phyloP scores from a whole-genome alignment of 2,113 vertebrate genomes.

The Podiceps cristatus region DNA sequence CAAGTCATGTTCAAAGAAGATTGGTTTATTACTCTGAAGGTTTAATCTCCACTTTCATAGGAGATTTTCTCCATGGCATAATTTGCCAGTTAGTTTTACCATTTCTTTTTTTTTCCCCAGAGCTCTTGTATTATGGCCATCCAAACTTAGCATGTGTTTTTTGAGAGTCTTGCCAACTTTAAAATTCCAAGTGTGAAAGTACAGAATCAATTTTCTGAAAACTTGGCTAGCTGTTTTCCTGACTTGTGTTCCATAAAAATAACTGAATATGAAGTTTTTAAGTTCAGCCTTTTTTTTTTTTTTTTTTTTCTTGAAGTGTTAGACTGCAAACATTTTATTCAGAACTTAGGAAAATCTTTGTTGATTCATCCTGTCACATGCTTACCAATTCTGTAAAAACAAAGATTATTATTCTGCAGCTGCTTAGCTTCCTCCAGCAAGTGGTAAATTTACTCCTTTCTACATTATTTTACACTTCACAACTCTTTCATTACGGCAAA shows the following conservation, averaged over 20 bases:
- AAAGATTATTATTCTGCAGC: neutral
- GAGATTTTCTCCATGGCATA: neutral
- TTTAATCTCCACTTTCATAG: neutral
- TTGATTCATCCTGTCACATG: neutral
- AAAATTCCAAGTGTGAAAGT: conserved; percentile 41
- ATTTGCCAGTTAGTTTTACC: conserved; percentile 10
- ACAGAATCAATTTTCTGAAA: conserved; percentile 19
- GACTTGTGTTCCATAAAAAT: conserved; percentile 30
- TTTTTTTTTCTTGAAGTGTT: neutral
- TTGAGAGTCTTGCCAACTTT: conserved; percentile 11
- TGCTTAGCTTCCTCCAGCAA: neutral
- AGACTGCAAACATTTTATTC: neutral
- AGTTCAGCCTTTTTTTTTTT: neutral
- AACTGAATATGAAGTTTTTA: conserved; percentile 18
- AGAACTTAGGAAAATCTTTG: neutral
- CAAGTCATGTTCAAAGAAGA: neutral
- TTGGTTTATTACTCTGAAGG: neutral
- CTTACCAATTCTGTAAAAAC: neutral
- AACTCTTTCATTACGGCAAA: neutral
- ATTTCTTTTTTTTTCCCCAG: neutral
- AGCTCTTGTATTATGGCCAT: neutral
- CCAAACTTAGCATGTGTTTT: conserved; percentile 42
- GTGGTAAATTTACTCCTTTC: neutral
- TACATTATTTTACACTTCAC: neutral
- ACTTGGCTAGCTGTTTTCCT: conserved; percentile 28